These are phyloP conservation scores for Onychostruthus taczanowskii DNA, from an alignment of 2,113 vertebrate genomes.

Conservation along the genomic window DNA sequence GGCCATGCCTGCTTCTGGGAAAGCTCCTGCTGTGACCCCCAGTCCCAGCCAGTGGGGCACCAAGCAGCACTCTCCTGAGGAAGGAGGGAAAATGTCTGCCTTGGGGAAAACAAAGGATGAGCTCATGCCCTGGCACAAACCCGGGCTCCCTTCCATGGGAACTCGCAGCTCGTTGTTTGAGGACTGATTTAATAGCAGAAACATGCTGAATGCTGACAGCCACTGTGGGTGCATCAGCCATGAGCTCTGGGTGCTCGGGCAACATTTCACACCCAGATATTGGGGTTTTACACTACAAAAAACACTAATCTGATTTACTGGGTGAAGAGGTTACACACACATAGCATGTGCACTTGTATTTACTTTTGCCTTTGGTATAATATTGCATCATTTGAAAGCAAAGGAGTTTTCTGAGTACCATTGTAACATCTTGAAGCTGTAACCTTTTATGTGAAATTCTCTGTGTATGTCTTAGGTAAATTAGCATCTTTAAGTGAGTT, in stretches of 20 bases:
- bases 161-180: neutral
- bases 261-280: neutral
- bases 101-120: conserved; percentile 52
- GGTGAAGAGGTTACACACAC: neutral
- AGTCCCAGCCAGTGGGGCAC: rapidly evolving
- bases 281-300: neutral
- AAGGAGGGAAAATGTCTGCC: neutral
- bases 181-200: conserved; percentile 37
- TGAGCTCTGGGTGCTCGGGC: neutral
- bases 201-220: neutral
- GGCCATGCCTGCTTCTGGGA: neutral
- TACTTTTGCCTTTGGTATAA: neutral
- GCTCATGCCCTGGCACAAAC: conserved; percentile 52
- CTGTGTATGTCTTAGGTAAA: neutral
- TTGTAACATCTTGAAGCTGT: neutral
- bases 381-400: neutral
- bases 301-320: neutral
- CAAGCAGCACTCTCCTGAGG: rapidly evolving
- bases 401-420: neutral
- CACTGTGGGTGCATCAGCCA: neutral
- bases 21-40: neutral
- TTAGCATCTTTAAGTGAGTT: neutral
- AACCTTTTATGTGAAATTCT: neutral
- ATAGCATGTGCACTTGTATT: neutral
- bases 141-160: neutral